A percentile compares a stretch with the other conserved stretches of the same genome.
phyloP scores from a whole-genome alignment of 2,888 invertebrate genomes.

The Drosophila paranaensis region DNA sequence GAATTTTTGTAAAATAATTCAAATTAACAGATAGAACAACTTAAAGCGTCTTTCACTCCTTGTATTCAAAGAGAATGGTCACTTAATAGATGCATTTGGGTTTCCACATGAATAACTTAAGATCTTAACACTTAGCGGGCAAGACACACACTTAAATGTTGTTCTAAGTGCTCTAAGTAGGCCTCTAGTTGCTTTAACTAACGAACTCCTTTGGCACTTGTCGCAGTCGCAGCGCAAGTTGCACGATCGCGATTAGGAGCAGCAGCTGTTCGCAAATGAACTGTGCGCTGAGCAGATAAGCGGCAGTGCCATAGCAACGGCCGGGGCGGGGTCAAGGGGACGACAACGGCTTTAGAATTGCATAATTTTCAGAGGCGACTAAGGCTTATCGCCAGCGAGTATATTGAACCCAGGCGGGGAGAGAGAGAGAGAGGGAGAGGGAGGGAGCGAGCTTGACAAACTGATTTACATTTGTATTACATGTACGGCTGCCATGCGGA shows the following conservation, averaged over 20 bases:
- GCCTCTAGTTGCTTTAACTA: neutral
- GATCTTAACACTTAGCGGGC: neutral
- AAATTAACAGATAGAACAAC: too few species aligned
- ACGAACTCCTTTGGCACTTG: neutral
- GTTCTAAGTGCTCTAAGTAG: neutral
- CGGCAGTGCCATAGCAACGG: neutral
- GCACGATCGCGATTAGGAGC: conserved; percentile 24
- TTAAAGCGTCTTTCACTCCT: too few species aligned
- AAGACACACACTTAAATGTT: neutral
- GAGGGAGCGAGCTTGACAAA: neutral
- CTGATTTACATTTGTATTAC: conserved; percentile 46
- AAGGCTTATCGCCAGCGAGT: conserved; percentile 44
- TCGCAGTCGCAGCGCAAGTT: neutral
- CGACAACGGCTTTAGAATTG: conserved; percentile 32
- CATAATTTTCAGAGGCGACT: conserved; percentile 39
- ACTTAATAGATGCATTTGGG: too few species aligned
- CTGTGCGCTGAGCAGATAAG: conserved; percentile 37
- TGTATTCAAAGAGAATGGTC: too few species aligned
- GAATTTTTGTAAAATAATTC: too few species aligned
- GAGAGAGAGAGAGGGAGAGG: neutral
- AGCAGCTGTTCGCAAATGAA: conserved; percentile 29
- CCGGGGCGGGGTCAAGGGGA: neutral
- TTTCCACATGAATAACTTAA: neutral
- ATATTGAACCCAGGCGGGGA: conserved; percentile 47
- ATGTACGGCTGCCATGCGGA: conserved; percentile 17